Percentiles rank a stretch among this genome's conserved stretches.
Evolutionary conservation across 2,888 invertebrate species (phyloP).

Genomic region (Acanthopleura granulata): DNA sequence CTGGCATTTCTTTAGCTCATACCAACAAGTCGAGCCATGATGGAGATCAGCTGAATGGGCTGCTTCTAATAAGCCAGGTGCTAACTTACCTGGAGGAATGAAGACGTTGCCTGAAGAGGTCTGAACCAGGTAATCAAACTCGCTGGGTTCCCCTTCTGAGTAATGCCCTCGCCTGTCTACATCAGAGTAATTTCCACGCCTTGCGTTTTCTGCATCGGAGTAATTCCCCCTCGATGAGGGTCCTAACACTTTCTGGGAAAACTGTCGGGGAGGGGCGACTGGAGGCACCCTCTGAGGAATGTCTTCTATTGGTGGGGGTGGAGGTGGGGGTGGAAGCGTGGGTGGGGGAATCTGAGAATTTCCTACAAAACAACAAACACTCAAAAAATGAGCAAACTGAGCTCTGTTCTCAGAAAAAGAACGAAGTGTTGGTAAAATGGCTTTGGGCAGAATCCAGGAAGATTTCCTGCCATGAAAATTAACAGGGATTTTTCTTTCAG

Average conservation of each 20-base stretch:
- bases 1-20: no score
- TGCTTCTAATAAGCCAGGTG: neutral
- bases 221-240: constrained; percentile 59
- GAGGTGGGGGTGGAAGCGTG: constrained; percentile 53
- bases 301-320: constrained; percentile 65
- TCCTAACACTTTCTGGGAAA: constrained; percentile 49
- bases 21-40: no score
- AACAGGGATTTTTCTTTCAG: no score
- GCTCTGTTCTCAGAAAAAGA: no score
- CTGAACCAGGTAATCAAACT: constrained; percentile 62
- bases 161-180: constrained; percentile 32
- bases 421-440: no score
- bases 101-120: constrained; percentile 58
- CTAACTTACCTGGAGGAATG: constrained; percentile 40
- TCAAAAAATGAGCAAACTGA: neutral
- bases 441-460: no score
- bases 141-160: constrained; percentile 54
- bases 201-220: constrained; percentile 50
- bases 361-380: constrained; percentile 41
- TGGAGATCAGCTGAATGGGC: neutral
- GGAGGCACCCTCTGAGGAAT: constrained; percentile 58
- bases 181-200: constrained; percentile 37
- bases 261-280: constrained; percentile 46
- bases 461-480: no score
- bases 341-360: constrained; percentile 57